These are phyloP conservation scores for Thysanoteuthis rhombus DNA, from an alignment of 2,888 invertebrate genomes.

Conservation along the genomic window DNA sequence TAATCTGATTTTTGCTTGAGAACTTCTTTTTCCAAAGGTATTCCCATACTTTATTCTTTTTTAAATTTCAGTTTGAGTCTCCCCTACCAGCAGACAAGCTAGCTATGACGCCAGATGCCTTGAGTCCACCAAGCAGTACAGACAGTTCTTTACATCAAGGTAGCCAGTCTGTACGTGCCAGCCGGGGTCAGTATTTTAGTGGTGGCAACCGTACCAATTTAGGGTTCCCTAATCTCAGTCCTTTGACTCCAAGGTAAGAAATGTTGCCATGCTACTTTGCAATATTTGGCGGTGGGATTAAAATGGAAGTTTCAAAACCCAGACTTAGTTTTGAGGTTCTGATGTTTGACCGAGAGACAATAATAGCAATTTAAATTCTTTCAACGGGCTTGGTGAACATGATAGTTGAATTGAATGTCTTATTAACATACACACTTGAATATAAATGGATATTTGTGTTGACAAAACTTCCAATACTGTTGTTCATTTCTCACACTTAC, in stretches of 20 bases:
- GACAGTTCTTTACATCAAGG: constrained; percentile 19
- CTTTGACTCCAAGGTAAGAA: constrained; percentile 54
- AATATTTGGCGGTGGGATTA: background rate
- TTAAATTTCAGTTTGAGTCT: constrained; percentile 16
- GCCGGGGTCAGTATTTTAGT: constrained; percentile 27
- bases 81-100: constrained; percentile 28
- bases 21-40: too few relatives aligned
- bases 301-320: background rate
- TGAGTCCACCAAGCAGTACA: constrained; percentile 28
- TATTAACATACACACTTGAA: too few relatives aligned
- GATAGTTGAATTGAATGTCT: too few relatives aligned
- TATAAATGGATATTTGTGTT: too few relatives aligned
- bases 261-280: background rate
- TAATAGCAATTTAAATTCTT: too few relatives aligned
- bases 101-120: constrained; percentile 30
- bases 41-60: background rate
- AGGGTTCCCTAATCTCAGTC: constrained; percentile 47
- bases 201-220: constrained; percentile 33
- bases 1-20: background rate
- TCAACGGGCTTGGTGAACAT: too few relatives aligned
- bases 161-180: constrained; percentile 35
- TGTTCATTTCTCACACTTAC: too few relatives aligned
- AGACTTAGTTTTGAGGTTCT: too few relatives aligned
- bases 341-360: too few relatives aligned
- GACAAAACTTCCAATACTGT: too few relatives aligned